Conservation (phyloP, 2,888 invertebrate genomes). For the Aspidiotus rigidus region DNA sequence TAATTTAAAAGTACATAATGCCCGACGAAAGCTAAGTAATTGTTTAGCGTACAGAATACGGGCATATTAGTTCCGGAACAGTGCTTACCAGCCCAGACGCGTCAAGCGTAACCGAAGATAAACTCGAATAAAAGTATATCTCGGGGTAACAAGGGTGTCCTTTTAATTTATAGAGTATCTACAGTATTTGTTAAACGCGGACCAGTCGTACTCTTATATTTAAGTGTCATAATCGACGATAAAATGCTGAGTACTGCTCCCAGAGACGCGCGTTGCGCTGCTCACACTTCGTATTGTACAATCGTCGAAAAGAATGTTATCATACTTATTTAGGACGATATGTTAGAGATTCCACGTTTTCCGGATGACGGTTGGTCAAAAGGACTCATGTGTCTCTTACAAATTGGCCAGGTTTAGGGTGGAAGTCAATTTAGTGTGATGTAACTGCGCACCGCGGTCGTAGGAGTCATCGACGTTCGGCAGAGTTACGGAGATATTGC, state of each 20-base stretch:
- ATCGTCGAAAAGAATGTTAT: neutral
- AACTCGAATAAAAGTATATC: slow-evolving; percentile 29
- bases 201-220: slow-evolving; percentile 26
- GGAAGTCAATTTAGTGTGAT: too few relatives aligned
- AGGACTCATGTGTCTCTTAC: too few relatives aligned
- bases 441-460: too few relatives aligned
- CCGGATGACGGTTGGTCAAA: too few relatives aligned
- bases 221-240: slow-evolving; percentile 32
- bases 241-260: slow-evolving; percentile 1
- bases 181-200: slow-evolving; percentile 29
- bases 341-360: too few relatives aligned
- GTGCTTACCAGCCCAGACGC: slow-evolving; percentile 27
- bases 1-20: slow-evolving; percentile 33
- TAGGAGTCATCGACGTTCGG: too few relatives aligned
- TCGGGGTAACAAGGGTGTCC: slow-evolving; percentile 30
- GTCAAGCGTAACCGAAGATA: slow-evolving; percentile 34
- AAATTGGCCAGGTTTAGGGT: too few relatives aligned
- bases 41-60: slow-evolving; percentile 33
- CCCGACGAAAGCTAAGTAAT: slow-evolving; percentile 34
- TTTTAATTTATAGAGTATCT: slow-evolving; percentile 31
- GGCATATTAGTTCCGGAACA: slow-evolving; percentile 33
- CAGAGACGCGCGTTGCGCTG: neutral
- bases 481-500: too few relatives aligned
- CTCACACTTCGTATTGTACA: neutral
- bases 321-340: too few relatives aligned